These are phyloP conservation scores for Drosophila mayri DNA, from an alignment of 1,140 invertebrate genomes.

Conservation along the genomic window DNA sequence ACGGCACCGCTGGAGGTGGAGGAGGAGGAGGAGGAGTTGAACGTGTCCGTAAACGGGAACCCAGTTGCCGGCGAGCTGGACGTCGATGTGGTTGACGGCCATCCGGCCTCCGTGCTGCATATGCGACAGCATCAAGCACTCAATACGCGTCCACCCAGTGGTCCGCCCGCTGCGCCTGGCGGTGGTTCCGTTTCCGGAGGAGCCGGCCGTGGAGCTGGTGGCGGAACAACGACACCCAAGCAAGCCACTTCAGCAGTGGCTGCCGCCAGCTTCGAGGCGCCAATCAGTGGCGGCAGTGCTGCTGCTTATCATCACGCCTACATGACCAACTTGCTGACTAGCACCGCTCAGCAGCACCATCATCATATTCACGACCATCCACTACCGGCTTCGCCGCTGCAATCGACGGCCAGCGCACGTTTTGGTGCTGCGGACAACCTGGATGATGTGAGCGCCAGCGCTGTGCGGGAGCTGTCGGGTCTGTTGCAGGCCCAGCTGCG, in stretches of 20 bases:
- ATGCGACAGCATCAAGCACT: slow-evolving; percentile 76
- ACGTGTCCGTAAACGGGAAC: slow-evolving; percentile 39
- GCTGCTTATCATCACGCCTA: slow-evolving; percentile 55
- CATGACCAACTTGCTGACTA: slow-evolving; percentile 68
- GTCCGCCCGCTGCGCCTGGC: slow-evolving; percentile 10
- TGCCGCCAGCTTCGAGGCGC: slow-evolving; percentile 62
- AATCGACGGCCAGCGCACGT: slow-evolving; percentile 61
- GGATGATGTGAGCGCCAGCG: slow-evolving; percentile 75
- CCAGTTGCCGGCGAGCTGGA: slow-evolving; percentile 40
- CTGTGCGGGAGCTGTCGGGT: slow-evolving; percentile 87
- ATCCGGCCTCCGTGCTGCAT: slow-evolving; percentile 72
- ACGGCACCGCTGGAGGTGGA: slow-evolving; percentile 32
- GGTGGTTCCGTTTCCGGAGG: slow-evolving; percentile 16
- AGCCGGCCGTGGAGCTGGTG: not conserved
- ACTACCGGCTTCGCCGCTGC: slow-evolving; percentile 66
- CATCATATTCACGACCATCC: slow-evolving; percentile 29
- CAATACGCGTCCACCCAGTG: slow-evolving; percentile 47
- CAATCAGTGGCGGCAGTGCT: slow-evolving; percentile 46
- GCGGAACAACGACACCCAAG: slow-evolving; percentile 24
- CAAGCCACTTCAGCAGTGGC: slow-evolving; percentile 55
- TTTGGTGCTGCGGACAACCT: slow-evolving; percentile 63
- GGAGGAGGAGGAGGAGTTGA: slow-evolving; percentile 38
- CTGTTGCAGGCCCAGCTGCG: slow-evolving; percentile 91
- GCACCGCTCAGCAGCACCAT: slow-evolving; percentile 32
- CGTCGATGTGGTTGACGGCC: slow-evolving; percentile 77